Conservation (phyloP, 2,888 invertebrate genomes). For the Spilosoma lubricipeda region DNA sequence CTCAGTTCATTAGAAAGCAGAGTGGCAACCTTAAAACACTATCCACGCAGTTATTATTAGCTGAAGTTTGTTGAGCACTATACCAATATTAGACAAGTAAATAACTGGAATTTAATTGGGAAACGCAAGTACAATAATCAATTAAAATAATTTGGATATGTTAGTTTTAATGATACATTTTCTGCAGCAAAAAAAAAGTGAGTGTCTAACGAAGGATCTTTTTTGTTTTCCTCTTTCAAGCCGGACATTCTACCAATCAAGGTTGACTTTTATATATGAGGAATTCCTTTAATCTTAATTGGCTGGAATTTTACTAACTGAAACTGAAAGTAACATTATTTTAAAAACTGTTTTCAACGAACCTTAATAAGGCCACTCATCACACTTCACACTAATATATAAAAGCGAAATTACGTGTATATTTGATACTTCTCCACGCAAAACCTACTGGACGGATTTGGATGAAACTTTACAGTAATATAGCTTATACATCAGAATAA, state of each 20-base stretch:
- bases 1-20: too few species aligned
- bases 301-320: background rate
- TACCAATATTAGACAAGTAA: background rate
- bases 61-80: background rate
- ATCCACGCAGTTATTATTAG: background rate
- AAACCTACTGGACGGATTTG: too few species aligned
- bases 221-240: slow-evolving; percentile 4
- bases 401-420: too few species aligned
- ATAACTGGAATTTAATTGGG: too few species aligned
- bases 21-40: too few species aligned
- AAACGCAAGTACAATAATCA: background rate
- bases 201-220: background rate
- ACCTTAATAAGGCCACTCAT: background rate
- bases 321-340: background rate
- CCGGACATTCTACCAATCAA: slow-evolving; percentile 11
- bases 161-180: background rate
- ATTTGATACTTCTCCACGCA: too few species aligned
- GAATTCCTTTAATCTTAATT: background rate
- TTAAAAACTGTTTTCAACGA: background rate
- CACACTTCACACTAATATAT: too few species aligned
- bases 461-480: too few species aligned
- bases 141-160: background rate
- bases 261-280: slow-evolving; percentile 7
- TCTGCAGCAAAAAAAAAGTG: slow-evolving; percentile 13
- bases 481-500: too few species aligned